phyloP scores from a whole-genome alignment of 2,113 vertebrate species.

The Tachuris rubrigastra region DNA sequence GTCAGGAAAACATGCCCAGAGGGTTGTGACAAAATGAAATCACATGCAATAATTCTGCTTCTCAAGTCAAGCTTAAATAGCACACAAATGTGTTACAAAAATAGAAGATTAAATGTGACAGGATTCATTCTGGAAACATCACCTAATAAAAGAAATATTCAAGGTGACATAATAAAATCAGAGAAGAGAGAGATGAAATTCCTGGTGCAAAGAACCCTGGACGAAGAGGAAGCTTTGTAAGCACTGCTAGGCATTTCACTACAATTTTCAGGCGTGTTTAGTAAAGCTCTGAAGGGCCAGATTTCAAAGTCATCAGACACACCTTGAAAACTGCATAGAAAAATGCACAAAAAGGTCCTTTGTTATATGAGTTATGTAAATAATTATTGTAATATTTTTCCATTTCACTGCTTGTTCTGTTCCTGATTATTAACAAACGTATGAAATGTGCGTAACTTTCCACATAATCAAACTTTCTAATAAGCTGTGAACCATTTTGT shows the following conservation, averaged over 20 bases:
- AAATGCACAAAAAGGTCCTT: neutral
- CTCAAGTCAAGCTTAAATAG: conserved; percentile 11
- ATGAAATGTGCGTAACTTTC: neutral
- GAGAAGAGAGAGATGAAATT: neutral
- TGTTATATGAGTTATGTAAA: neutral
- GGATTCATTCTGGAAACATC: neutral
- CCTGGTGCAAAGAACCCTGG: neutral
- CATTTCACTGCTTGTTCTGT: neutral
- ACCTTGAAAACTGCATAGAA: neutral
- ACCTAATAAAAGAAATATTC: neutral
- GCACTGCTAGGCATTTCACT: neutral
- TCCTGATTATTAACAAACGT: neutral
- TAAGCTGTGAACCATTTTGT: neutral
- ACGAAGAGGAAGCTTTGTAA: neutral
- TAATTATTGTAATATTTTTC: neutral
- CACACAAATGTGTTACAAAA: neutral
- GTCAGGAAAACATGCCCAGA: neutral
- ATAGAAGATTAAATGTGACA: neutral
- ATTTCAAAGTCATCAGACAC: neutral
- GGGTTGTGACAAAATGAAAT: neutral
- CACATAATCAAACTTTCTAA: neutral
- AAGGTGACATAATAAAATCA: neutral
- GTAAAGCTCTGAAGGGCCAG: neutral
- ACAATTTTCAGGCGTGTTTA: neutral
- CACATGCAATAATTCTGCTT: neutral